Evolutionary conservation across 2,113 vertebrate species (phyloP).

Genomic region (Tragelaphus imberbis): DNA sequence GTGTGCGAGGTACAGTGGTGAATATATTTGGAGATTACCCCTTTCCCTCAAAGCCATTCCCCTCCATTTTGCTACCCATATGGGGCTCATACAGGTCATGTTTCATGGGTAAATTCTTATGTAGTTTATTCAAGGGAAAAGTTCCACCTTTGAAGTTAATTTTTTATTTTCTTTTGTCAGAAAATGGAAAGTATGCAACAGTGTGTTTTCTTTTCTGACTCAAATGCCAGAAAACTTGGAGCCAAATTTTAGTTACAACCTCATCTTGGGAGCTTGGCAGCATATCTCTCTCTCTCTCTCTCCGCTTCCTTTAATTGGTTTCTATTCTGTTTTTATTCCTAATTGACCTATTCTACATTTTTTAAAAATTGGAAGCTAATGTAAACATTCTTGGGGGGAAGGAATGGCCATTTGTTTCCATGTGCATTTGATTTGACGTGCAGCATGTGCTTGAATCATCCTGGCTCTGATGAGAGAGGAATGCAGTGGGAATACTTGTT

Average conservation of each 20-base stretch:
- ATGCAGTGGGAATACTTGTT: not conserved
- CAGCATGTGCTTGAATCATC: not conserved
- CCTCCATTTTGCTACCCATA: not conserved
- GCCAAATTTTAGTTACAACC: constrained; percentile 17
- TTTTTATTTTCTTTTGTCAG: constrained; percentile 36
- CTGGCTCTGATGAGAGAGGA: not conserved
- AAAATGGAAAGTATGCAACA: constrained; percentile 36
- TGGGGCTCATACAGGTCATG: not conserved
- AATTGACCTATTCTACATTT: not conserved
- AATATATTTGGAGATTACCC: not conserved
- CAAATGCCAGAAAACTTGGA: constrained; percentile 1
- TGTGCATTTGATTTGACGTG: not conserved
- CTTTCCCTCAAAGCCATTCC: not conserved
- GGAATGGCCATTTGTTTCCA: not conserved
- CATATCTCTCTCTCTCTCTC: not conserved
- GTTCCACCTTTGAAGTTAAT: not conserved
- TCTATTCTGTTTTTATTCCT: constrained; percentile 18
- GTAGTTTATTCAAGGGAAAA: constrained; percentile 30
- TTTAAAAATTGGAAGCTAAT: not conserved
- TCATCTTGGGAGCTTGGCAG: constrained; percentile 16
- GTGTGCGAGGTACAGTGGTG: not conserved
- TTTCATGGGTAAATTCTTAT: not conserved
- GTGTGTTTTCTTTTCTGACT: constrained; percentile 49
- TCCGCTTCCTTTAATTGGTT: not conserved
- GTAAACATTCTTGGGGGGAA: not conserved